These are phyloP conservation scores for Zelleria hepariella DNA, from an alignment of 2,888 invertebrate species.

Conservation along the genomic window DNA sequence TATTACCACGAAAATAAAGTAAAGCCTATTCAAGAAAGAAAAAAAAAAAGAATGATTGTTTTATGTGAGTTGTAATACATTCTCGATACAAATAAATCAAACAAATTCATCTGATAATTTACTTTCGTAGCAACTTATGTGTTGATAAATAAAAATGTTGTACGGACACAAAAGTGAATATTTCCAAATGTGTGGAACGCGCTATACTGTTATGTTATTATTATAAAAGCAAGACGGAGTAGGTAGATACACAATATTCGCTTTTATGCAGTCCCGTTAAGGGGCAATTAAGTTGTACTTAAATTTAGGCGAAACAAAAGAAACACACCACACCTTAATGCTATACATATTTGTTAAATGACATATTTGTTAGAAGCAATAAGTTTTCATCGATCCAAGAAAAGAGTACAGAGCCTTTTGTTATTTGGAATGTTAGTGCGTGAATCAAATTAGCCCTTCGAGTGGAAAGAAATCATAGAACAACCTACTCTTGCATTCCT, in stretches of 20 bases:
- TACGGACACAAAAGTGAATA: background rate
- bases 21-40: conserved; percentile 6
- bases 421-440: conserved; percentile 4
- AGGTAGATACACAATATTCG: conserved; percentile 1
- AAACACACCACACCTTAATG: conserved; percentile 67
- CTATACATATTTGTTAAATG: conserved; percentile 33
- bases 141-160: background rate
- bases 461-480: background rate
- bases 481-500: background rate
- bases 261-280: background rate
- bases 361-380: conserved; percentile 2
- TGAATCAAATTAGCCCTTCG: conserved; percentile 9
- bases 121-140: background rate
- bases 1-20: background rate
- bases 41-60: background rate
- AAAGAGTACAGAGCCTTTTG: conserved; percentile 2
- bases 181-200: no score
- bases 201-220: no score
- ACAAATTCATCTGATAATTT: background rate
- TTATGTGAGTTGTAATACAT: background rate
- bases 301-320: conserved; percentile 20
- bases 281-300: background rate
- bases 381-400: background rate
- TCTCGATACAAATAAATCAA: background rate
- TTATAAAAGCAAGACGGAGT: background rate